These are phyloP conservation scores for Forbesichthys agassizii DNA, from an alignment of 2,113 vertebrate genomes.

Conservation along the genomic window DNA sequence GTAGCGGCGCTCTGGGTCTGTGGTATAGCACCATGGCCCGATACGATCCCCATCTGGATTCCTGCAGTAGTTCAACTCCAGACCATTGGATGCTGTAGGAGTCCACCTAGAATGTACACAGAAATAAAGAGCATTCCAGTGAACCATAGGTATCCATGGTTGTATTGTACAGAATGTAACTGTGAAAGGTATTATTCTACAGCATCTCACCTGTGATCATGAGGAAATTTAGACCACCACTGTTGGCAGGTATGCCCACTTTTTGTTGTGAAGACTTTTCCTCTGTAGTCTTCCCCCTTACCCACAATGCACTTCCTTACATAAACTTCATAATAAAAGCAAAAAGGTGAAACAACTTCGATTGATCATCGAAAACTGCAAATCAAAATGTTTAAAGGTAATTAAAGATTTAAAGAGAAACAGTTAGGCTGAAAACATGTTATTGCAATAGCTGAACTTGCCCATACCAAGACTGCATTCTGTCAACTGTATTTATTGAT, in stretches of 20 bases:
- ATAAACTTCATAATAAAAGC: conserved; percentile 77
- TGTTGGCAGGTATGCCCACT: conserved; percentile 85
- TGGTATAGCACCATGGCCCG: conserved; percentile 96
- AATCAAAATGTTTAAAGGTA: no score
- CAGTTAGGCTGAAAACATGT: no score
- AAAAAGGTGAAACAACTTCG: not conserved
- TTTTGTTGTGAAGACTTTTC: conserved; percentile 78
- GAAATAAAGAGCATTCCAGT: not conserved
- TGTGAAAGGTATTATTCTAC: not conserved
- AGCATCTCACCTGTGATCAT: conserved; percentile 86
- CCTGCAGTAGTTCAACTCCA: conserved; percentile 94
- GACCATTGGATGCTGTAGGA: conserved; percentile 80
- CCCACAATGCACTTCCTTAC: conserved; percentile 86
- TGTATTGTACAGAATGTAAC: not conserved
- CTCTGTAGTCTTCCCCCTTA: conserved; percentile 83
- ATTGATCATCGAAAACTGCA: not conserved
- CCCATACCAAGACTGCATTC: no score
- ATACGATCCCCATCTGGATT: conserved; percentile 87
- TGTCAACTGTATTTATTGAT: no score
- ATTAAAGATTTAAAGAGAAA: no score
- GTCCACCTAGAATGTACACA: conserved; percentile 77
- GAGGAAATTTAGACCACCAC: conserved; percentile 89
- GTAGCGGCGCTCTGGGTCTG: conserved; percentile 80
- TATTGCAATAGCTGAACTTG: no score
- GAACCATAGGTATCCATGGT: not conserved